A percentile compares a stretch with the other conserved stretches of the same genome.
Conservation (phyloP, 2,113 vertebrate genomes). For the Rhinogobius similis region DNA sequence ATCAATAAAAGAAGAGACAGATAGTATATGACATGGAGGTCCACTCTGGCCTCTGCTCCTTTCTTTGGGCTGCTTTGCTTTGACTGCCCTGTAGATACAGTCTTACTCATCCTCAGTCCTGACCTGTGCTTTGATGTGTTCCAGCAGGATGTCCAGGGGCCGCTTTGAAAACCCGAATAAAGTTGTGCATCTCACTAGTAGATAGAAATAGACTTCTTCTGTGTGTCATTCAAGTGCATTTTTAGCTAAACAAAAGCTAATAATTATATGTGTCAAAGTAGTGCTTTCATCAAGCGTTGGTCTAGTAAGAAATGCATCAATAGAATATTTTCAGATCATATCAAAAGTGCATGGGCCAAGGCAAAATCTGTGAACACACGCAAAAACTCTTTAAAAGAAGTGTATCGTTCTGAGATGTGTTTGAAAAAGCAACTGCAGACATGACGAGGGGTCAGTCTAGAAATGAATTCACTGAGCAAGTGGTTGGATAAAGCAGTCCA, state of each 20-base stretch:
- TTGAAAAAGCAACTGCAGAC: background rate
- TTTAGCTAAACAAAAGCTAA: background rate
- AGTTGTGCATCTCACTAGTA: conserved; percentile 15
- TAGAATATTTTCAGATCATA: background rate
- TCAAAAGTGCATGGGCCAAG: background rate
- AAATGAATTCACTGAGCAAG: background rate
- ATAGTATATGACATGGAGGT: conserved; percentile 25
- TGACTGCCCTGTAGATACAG: conserved; percentile 33
- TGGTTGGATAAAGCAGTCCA: background rate
- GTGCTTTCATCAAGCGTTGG: background rate
- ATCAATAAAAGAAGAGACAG: conserved; percentile 13
- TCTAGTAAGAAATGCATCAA: background rate
- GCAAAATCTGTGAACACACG: background rate
- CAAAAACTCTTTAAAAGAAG: background rate
- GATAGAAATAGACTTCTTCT: conserved; percentile 30
- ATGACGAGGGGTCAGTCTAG: background rate
- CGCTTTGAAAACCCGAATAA: conserved; percentile 35
- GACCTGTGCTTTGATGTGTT: conserved; percentile 59
- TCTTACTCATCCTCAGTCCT: conserved; percentile 33
- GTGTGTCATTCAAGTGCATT: background rate
- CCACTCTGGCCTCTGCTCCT: conserved; percentile 22
- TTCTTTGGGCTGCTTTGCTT: conserved; percentile 14
- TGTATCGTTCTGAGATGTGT: background rate
- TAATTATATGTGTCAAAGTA: background rate
- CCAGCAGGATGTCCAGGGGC: conserved; percentile 38